Evolutionary conservation across 2,113 vertebrate species (phyloP), one percentile per base, ranked within the genome.

Genomic region (Clarias gariepinus): DNA sequence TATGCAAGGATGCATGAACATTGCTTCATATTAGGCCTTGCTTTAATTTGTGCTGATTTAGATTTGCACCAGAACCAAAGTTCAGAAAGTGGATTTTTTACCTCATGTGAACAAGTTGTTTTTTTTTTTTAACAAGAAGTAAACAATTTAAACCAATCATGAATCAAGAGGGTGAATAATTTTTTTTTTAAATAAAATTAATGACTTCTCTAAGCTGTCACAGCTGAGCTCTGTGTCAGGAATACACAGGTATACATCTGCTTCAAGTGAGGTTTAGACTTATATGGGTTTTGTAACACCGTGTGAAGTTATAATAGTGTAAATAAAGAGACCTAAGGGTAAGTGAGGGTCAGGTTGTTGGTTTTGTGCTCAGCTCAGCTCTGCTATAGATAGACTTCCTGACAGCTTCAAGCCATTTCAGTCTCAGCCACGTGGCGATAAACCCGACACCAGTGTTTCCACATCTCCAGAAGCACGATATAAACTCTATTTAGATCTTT

Each of bases 391-490:
- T 87, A 87, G 86, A 77, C 86, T 66, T 83, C 69, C 84, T 66
- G 60, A 85, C 47, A 79, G 55, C 71, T 82, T 30, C 66, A 60
- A 57, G 9, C 55, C 36, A 81, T 83, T 82, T 63, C 52, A 74
- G 18, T 53, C 66, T 36, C 83, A 63, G 77, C 90, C 90, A 89
- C 90, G 90, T 89, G 90, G 88, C 88, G 63, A 58, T n/a, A 66
- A 89, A 88, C 69, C 15, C 33, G 30, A 64, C 60, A 53, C 41
- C 82, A 80, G 76, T 12, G n/a, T 15, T 36, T 7, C 52, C 3
- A 8, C 30, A 47, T 52, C 13, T 52, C 57, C 36, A 10, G 1
- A 4, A 57, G 4, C 7, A 78, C 15, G n/a, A 30, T 60, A 28
- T 12, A 80, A 60, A 58, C 28, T 21, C 4, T 3, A 0, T 21